These are phyloP conservation scores for Podilymbus podiceps DNA, from an alignment of 2,113 vertebrate species.

Conservation along the genomic window DNA sequence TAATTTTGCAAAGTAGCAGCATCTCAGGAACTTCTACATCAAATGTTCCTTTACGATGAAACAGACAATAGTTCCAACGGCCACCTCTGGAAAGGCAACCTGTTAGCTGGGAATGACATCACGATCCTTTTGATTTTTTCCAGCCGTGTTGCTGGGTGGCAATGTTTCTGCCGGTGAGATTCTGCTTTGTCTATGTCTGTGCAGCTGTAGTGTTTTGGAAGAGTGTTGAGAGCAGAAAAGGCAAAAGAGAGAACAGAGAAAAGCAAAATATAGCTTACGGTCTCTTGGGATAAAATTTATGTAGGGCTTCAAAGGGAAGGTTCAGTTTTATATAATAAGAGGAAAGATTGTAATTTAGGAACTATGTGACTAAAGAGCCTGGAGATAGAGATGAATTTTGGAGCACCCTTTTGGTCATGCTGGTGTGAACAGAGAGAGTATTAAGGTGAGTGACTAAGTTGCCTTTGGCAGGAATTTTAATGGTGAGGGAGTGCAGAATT, in stretches of 20 bases:
- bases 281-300: neutral
- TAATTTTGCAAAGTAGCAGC: neutral
- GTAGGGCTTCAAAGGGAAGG: neutral
- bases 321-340: neutral
- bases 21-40: neutral
- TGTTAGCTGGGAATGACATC: neutral
- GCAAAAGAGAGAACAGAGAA: neutral
- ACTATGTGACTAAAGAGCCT: neutral
- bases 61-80: neutral
- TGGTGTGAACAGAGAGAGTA: neutral
- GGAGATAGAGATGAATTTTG: neutral
- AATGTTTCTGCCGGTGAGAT: neutral
- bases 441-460: neutral
- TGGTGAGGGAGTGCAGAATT: neutral
- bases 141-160: neutral
- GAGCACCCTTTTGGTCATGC: neutral
- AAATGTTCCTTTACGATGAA: neutral
- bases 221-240: neutral
- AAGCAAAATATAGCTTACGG: neutral
- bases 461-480: neutral
- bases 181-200: neutral
- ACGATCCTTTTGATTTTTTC: neutral
- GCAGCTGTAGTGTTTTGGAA: neutral
- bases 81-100: neutral
- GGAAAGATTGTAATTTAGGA: neutral